phyloP scores from a whole-genome alignment of 1,140 invertebrate genomes.

The Drosophila paulistorum region DNA sequence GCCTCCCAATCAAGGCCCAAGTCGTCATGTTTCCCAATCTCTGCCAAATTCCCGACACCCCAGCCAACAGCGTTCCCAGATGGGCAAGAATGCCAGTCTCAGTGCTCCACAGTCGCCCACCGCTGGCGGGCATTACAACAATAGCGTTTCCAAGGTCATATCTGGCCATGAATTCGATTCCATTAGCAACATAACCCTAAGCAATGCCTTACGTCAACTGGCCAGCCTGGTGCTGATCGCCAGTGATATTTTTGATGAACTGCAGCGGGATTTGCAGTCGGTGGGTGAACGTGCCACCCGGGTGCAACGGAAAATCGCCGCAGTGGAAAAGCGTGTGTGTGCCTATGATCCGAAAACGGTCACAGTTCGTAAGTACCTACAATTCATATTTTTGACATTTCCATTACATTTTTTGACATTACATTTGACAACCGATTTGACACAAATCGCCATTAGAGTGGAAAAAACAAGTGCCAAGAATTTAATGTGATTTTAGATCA shows the following conservation, averaged over 20 bases:
- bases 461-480: no score
- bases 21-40: conserved; percentile 52
- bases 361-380: conserved; percentile 90
- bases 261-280: conserved; percentile 87
- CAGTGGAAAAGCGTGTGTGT: conserved; percentile 86
- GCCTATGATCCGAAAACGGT: conserved; percentile 90
- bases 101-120: conserved; percentile 69
- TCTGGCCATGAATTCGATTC: conserved; percentile 89
- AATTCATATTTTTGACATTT: neutral
- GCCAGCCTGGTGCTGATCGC: conserved; percentile 90
- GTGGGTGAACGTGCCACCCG: conserved; percentile 87
- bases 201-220: conserved; percentile 90
- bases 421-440: no score
- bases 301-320: conserved; percentile 86
- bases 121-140: conserved; percentile 23
- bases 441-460: no score
- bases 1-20: conserved; percentile 29
- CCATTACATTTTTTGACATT: no score
- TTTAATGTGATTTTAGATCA: no score
- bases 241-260: conserved; percentile 90
- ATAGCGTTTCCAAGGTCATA: conserved; percentile 48
- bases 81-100: conserved; percentile 45
- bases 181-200: conserved; percentile 90
- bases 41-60: conserved; percentile 68
- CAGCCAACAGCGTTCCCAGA: conserved; percentile 57